Conservation (phyloP, 2,113 vertebrate species). For the Hemichromis elongatus region DNA sequence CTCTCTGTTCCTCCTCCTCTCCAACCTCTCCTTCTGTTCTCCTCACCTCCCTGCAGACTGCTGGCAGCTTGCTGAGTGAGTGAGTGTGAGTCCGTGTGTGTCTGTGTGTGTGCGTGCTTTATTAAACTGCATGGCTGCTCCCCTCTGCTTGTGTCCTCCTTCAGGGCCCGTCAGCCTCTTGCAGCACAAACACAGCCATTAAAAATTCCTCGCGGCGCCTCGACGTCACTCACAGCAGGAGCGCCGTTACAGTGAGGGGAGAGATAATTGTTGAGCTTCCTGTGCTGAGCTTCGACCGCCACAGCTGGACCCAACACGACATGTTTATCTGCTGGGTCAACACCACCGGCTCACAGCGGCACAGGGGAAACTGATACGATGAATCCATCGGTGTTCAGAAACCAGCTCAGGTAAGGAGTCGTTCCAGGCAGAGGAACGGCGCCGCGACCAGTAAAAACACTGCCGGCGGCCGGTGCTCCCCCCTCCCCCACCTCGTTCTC, state of each 20-base stretch:
- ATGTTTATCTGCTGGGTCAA: neutral
- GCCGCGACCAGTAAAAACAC: no score
- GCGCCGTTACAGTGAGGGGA: neutral
- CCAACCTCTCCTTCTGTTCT: constrained; percentile 42
- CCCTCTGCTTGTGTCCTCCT: neutral
- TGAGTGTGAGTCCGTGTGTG: neutral
- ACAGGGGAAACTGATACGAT: neutral
- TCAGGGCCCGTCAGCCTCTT: neutral
- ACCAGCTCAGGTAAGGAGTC: fast-evolving
- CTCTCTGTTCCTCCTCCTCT: constrained; percentile 26
- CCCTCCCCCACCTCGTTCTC: no score
- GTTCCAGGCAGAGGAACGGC: no score
- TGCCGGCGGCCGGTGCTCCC: no score
- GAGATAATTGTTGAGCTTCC: neutral
- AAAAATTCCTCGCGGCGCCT: neutral
- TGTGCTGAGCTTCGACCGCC: fast-evolving
- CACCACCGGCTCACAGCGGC: neutral
- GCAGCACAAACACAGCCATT: neutral
- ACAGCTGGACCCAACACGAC: neutral
- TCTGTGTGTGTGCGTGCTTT: fast-evolving
- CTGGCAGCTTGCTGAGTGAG: neutral
- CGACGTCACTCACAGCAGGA: neutral
- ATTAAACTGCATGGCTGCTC: neutral
- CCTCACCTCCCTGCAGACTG: constrained; percentile 27
- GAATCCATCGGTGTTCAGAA: no score